Evolutionary conservation across 1,140 invertebrate species (phyloP).

Genomic region (Megalonaias nervosa): DNA sequence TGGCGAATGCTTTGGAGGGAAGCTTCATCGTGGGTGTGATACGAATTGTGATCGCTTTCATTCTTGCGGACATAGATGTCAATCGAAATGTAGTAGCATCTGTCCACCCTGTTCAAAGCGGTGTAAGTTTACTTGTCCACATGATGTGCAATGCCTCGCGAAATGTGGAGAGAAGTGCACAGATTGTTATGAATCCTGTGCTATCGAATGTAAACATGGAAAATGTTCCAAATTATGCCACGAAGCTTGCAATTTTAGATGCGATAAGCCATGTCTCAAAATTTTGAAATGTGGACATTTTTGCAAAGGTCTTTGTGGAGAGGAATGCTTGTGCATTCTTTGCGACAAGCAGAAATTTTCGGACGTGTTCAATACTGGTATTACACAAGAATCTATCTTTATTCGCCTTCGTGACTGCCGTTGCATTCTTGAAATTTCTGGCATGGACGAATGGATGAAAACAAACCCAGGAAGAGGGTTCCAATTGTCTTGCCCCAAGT

Average conservation of each 20-base stretch:
- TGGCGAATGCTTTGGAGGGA: conserved; percentile 74
- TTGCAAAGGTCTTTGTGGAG: conserved; percentile 76
- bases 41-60: conserved; percentile 47
- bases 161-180: conserved; percentile 76
- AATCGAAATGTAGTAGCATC: conserved; percentile 19
- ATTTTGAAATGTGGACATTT: conserved; percentile 75
- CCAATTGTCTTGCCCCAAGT: too few species aligned
- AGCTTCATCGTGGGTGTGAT: conserved; percentile 73
- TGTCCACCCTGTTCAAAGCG: conserved; percentile 77
- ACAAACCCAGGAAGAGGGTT: neutral
- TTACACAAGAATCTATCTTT: conserved; percentile 43
- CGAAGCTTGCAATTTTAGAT: conserved; percentile 75
- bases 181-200: conserved; percentile 73
- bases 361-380: conserved; percentile 71
- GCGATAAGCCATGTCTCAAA: conserved; percentile 61
- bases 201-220: conserved; percentile 73
- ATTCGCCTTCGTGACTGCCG: conserved; percentile 29
- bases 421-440: conserved; percentile 30
- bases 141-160: conserved; percentile 71
- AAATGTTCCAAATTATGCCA: conserved; percentile 75
- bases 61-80: conserved; percentile 65
- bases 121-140: conserved; percentile 75
- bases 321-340: conserved; percentile 71
- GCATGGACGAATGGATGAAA: conserved; percentile 69
- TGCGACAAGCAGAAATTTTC: conserved; percentile 69